Evolutionary conservation across 1,140 invertebrate species (phyloP), one percentile per base, ranked within the genome.

Genomic region (Drosophila neocordata): DNA sequence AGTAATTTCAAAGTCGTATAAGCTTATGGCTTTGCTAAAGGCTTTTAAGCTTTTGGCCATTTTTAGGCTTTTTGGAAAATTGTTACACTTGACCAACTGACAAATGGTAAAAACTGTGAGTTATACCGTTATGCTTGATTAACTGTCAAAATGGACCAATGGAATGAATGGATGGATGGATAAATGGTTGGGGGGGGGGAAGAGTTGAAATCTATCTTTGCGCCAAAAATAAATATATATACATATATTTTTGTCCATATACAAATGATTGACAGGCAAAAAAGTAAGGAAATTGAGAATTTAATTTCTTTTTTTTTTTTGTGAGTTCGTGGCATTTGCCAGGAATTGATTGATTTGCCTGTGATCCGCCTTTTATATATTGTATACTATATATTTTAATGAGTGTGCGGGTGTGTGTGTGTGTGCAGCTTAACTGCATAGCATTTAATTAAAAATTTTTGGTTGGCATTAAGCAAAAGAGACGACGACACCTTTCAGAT

Each of bases 321-420:
- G 52, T 55, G 27, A 6, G 27, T 31, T 31, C 27, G 27, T 31
- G 52, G n/a, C 27, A 55, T 55, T 55, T 13, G 27, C 27, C 53
- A 18, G 53, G 24, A 56, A 34, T 56, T 56, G 53, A 56, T 56
- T 56, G 53, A 56, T 56, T 56, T 56, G 53, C 27, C 13, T 34
- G 6, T 5, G 27, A 31, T 31, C 27, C 7, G 15, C 8, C 27
- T 13, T 13, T 11, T 12, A 56, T 18, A 56, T 18, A 56, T 13
- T 31, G 27, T 1, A 31, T 31, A 31, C 27, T 31, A 35, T 7
- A 53, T 11, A 55, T 31, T 4, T 31, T 31, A 1, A 15, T 44
- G 8, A 20, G 8, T 48, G 13, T 41, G 13, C 0, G 4, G 4
- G 7, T 41, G 15, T 20, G 15, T 18, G 41, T 20, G 15, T 48